Conservation (phyloP, 2,113 vertebrate species). For the Oreocharis arfaki region DNA sequence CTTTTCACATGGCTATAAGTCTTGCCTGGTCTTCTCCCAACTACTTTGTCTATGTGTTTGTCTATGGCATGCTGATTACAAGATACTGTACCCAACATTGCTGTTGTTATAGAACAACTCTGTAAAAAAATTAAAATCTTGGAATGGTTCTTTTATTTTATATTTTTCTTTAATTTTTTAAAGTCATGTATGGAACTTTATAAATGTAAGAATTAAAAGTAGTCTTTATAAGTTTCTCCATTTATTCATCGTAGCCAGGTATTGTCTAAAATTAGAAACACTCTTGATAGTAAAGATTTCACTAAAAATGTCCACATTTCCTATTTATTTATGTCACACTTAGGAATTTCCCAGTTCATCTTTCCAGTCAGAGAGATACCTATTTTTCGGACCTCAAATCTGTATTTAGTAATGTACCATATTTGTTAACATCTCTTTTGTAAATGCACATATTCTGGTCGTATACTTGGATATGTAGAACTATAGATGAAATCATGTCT, state of each 20-base stretch:
- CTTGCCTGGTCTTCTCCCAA: not conserved
- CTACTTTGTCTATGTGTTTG: not conserved
- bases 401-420: not conserved
- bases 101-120: not conserved
- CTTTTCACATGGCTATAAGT: not conserved
- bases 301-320: not conserved
- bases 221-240: not conserved
- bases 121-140: not conserved
- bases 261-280: not conserved
- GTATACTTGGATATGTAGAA: not conserved
- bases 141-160: not conserved
- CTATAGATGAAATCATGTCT: fast-evolving
- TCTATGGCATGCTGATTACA: not conserved
- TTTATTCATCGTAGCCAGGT: not conserved
- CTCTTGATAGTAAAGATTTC: not conserved
- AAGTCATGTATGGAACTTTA: not conserved
- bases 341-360: not conserved
- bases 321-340: not conserved
- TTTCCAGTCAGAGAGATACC: not conserved
- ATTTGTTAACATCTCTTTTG: not conserved
- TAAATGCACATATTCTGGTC: not conserved
- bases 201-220: not conserved
- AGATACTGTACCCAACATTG: not conserved
- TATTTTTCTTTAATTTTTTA: not conserved
- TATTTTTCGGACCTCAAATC: not conserved